These are phyloP conservation scores for Mimas tiliae DNA, from an alignment of 2,888 invertebrate species.

Conservation along the genomic window DNA sequence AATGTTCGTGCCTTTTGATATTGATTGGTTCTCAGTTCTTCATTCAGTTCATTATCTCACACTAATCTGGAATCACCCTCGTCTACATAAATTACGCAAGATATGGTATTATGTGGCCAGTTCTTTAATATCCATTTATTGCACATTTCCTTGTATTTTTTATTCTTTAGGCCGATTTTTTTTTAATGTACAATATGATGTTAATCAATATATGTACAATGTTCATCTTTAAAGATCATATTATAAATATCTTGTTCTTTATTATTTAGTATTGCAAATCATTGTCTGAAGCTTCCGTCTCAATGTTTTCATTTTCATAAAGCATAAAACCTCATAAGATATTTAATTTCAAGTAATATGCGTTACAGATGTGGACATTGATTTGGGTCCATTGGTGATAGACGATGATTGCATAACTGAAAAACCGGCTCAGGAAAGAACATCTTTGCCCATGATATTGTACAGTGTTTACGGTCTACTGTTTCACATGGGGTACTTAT, in stretches of 20 bases:
- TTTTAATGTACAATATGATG: too few relatives aligned
- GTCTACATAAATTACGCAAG: too few relatives aligned
- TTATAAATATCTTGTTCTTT: too few relatives aligned
- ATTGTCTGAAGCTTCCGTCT: too few relatives aligned
- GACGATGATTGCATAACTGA: conserved; percentile 65
- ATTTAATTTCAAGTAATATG: conserved; percentile 40
- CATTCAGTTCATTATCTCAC: neutral
- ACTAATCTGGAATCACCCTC: too few relatives aligned
- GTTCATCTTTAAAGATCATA: too few relatives aligned
- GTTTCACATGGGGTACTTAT: conserved; percentile 79
- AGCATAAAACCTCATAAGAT: conserved; percentile 1
- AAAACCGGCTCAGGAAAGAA: conserved; percentile 58
- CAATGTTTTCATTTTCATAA: neutral
- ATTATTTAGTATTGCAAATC: too few relatives aligned
- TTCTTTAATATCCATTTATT: neutral
- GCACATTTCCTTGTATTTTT: too few relatives aligned
- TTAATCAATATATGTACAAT: neutral
- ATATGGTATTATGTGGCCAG: neutral
- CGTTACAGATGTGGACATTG: conserved; percentile 80
- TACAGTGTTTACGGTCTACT: conserved; percentile 81
- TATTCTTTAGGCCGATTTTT: too few relatives aligned
- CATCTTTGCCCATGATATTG: conserved; percentile 75
- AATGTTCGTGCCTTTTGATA: too few relatives aligned
- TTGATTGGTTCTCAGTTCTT: too few relatives aligned
- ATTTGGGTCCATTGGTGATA: conserved; percentile 73